Base-by-base conservation (phyloP, 2,113 vertebrate genomes). In the Paracanthobrama guichenoti region DNA sequence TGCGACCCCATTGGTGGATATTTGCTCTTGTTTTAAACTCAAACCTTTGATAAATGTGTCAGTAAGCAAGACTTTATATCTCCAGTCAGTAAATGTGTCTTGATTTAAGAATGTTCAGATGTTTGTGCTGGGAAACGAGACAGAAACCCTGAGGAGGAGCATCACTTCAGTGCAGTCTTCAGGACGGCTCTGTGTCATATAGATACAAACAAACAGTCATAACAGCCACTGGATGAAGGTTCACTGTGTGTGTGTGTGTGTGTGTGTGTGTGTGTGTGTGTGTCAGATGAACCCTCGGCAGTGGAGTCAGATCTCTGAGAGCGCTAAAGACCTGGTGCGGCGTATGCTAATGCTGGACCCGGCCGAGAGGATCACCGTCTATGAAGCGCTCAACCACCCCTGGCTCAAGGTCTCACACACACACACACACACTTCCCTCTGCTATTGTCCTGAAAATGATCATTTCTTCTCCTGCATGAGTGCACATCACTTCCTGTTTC, bases 291-390 rank as follows among this genome's bases (percentile, higher is more conserved):
- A 99, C 91, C 98, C 98, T 0, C 95, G 98, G 85, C 98, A 99
- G 83, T 99, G 98, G 98, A 96, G 95, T 92, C 97, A 99, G 92
- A 99, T 99, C 91, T 99, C 98, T 13, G 98, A 99, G 96, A 99
- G 98, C 92, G 98, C 98, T 93, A 99, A 99, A 93, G 98, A 99
- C 87, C 94, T 99, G 92, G 98, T 99, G 79, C 95, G 98, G 11
- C 97, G 98, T 86, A 99, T 99, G 98, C 94, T 99, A 83, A 99
- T 99, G 98, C 92, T 99, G 93, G 98, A 99, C 89, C 98, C 98
- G 7, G 98, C 98, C n/a, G 98, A 99, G 93, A 96, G 98, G 85
- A 99, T 99, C 96, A 99, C 98, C 2, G 98, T 99, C 83, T 99
- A 99, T 84, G 98, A 99, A 92, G 97, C 98, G 44, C 95, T 99